Evolutionary conservation across 2,797 vertebrate species (phyloP), one percentile per base, ranked within the genome.

Genomic region (Sebastes diaconus): DNA sequence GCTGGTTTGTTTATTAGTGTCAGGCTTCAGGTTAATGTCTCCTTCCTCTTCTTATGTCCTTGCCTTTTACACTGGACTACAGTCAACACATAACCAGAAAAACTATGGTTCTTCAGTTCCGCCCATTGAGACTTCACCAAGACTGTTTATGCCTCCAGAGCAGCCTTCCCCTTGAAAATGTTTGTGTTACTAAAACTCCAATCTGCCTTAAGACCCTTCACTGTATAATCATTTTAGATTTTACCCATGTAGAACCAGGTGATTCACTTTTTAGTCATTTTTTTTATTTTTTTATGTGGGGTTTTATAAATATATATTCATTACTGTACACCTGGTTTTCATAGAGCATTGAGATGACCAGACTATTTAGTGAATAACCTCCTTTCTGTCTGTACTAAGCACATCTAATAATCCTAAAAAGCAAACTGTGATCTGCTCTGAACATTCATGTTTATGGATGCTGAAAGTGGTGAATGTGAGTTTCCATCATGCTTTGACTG

Each of bases 391-490:
- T 79, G 50, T 39, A n/a, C 18, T 13, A n/a, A 60, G 18, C 34
- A 16, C 24, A 13, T 63, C 10, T 22, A 20, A 65, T 24, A 13
- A 63, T 66, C 12, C 24, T 8, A 32, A 22, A 75, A 79, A 54
- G 29, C 18, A 25, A 61, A 61, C 8, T 80, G 58, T 72, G 36
- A 73, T 84, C 4, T 68, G 16, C 36, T n/a, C 22, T 68, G 20
- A 65, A 58, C 61, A 36, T 67, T 75, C 22, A 83, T 79, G 85
- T 85, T 84, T 75, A 85, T 85, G 58, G 30, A 69, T 52, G 54
- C 54, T 30, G 29, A 79, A 80, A 77, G 81, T 79, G 67, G 75
- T 77, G 65, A 68, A 60, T 67, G 68, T 74, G 78, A 73, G 30
- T 88, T 75, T 54, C 42, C 70, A 60, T 86, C 75, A 72, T 63